These are phyloP conservation scores for Sarcophaga carnaria DNA, from an alignment of 2,888 invertebrate genomes.

Conservation along the genomic window DNA sequence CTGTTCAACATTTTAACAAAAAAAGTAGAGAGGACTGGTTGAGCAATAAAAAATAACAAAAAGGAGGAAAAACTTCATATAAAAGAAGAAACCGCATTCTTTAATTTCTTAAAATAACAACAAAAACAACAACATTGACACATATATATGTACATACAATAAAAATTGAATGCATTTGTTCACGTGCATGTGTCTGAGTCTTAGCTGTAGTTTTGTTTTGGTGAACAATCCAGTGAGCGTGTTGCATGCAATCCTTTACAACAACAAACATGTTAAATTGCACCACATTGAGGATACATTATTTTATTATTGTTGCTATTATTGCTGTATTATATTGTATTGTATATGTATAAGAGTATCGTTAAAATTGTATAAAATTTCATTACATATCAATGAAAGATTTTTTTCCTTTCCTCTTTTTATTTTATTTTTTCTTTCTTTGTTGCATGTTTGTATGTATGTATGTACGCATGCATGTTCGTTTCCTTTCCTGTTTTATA, in stretches of 20 bases:
- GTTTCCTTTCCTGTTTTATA: background rate
- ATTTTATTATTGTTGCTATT: slow-evolving; percentile 7
- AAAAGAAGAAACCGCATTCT: slow-evolving; percentile 48
- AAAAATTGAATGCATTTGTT: background rate
- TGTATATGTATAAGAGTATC: background rate
- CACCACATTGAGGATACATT: slow-evolving; percentile 38
- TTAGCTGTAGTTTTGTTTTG: slow-evolving; percentile 4
- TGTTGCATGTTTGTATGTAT: background rate
- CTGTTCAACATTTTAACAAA: no score
- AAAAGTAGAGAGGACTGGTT: no score
- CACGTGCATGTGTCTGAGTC: background rate
- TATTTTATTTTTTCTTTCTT: background rate
- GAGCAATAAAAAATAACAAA: slow-evolving; percentile 21
- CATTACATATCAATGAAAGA: slow-evolving; percentile 41
- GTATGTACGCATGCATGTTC: background rate
- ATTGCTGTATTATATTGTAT: slow-evolving; percentile 18
- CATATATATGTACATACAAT: background rate
- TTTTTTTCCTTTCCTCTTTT: background rate
- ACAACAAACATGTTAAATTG: slow-evolving; percentile 40
- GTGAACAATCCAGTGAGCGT: slow-evolving; percentile 25
- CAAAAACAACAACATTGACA: slow-evolving; percentile 6
- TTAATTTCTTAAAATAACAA: slow-evolving; percentile 25
- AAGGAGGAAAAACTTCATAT: background rate
- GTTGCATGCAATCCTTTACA: slow-evolving; percentile 59
- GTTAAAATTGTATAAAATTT: slow-evolving; percentile 54